A percentile compares a stretch with the other conserved stretches of the same genome.
phyloP scores from a whole-genome alignment of 2,888 invertebrate genomes.

The Ypsolopha sequella region DNA sequence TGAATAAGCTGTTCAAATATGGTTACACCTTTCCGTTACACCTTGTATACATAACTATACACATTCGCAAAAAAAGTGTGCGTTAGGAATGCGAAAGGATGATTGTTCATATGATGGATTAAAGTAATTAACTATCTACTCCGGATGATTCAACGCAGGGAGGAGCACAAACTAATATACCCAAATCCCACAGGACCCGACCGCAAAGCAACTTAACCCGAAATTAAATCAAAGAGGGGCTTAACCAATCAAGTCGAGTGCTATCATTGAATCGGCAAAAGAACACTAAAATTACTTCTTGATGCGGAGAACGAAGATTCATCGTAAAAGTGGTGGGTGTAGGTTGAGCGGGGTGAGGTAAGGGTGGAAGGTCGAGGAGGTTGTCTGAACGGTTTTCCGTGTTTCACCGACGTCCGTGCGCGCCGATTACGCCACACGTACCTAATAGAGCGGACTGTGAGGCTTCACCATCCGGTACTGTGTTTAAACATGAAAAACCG shows the following conservation, averaged over 20 bases:
- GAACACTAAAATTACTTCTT: constrained; percentile 71
- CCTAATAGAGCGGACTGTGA: constrained; percentile 39
- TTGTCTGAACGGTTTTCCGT: constrained; percentile 69
- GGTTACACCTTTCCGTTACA: too few species aligned
- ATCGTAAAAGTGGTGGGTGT: constrained; percentile 67
- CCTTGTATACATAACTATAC: not conserved
- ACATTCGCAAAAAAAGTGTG: not conserved
- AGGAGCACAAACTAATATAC: constrained; percentile 18
- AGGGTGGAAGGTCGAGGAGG: constrained; percentile 26
- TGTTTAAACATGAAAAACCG: constrained; percentile 67
- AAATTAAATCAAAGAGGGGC: constrained; percentile 70
- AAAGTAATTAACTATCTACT: not conserved
- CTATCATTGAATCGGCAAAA: constrained; percentile 71
- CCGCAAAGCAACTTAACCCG: constrained; percentile 64
- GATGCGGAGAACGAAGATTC: constrained; percentile 71
- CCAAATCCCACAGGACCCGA: constrained; percentile 50
- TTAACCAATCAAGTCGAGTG: constrained; percentile 69
- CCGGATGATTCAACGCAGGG: not conserved
- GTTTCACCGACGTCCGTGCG: constrained; percentile 58
- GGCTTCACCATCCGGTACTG: constrained; percentile 50
- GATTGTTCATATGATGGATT: not conserved
- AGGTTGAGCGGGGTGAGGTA: constrained; percentile 18
- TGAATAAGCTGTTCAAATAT: too few species aligned
- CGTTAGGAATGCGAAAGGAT: not conserved
- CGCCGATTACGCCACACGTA: constrained; percentile 62